A percentile compares a stretch with the other conserved stretches of the same genome.
These are phyloP conservation scores for Tetramorium alpestre DNA, from an alignment of 1,140 invertebrate genomes.

Conservation along the genomic window DNA sequence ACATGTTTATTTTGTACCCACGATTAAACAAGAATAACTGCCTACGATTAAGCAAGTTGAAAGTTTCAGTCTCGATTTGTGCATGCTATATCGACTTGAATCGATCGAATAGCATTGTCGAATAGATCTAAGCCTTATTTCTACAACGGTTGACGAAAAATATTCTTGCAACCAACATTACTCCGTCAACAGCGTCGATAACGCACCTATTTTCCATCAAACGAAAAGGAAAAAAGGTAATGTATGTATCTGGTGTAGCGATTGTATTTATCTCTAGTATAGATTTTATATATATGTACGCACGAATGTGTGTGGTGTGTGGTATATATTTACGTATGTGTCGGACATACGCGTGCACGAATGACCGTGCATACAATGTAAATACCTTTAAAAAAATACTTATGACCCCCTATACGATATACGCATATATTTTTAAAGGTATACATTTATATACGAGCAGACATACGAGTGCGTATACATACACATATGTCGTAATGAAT, in stretches of 20 bases:
- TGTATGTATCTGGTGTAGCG: conserved; percentile 24
- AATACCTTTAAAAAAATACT: conserved; percentile 63
- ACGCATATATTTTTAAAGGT: conserved; percentile 71
- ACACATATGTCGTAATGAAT: conserved; percentile 75
- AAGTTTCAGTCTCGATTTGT: conserved; percentile 37
- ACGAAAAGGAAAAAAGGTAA: neutral
- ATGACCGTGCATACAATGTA: conserved; percentile 60
- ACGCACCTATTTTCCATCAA: conserved; percentile 3
- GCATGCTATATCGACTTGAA: neutral
- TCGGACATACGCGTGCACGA: conserved; percentile 72
- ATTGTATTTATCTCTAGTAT: neutral
- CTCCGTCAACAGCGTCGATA: conserved; percentile 15
- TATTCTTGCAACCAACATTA: conserved; percentile 57
- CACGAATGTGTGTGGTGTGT: conserved; percentile 53
- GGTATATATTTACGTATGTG: conserved; percentile 72
- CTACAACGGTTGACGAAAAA: conserved; percentile 34
- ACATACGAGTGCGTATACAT: conserved; percentile 77
- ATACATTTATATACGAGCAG: conserved; percentile 76
- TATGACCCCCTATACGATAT: conserved; percentile 66
- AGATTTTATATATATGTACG: conserved; percentile 27
- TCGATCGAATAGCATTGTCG: conserved; percentile 19
- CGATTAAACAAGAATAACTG: conserved; percentile 22
- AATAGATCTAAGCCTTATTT: conserved; percentile 25
- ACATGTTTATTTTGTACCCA: neutral
- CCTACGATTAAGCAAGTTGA: conserved; percentile 29